Evolutionary conservation across 2,113 vertebrate genomes (phyloP), one percentile per base, ranked within the genome.

Genomic region (Syngnathus floridae): DNA sequence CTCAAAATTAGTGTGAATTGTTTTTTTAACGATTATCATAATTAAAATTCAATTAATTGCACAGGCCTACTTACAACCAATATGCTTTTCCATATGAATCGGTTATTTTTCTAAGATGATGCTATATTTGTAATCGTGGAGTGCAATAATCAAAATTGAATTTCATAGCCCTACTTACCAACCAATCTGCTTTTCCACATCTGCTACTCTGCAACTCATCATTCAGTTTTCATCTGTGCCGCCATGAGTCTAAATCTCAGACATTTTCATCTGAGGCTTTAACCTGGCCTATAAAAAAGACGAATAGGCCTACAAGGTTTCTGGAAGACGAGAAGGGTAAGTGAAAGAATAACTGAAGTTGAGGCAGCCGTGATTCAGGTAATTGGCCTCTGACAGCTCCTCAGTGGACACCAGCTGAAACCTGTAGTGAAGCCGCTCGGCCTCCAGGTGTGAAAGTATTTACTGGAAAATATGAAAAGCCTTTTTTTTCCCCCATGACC

Each of bases 331-430:
- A 62, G n/a, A 40, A 10, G 9, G 35, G 16, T 51, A 65, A 57
- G 36, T 59, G 16, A 57, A 62, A 48, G 12, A 63, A 63, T 54
- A 68, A 51, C 19, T 52, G 45, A 45, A 38, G 65, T 56, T 56
- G 5, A 66, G 35, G 36, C 22, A 38, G 16, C 43, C 43, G 16
- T 48, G 61, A 62, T 45, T 48, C 61, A 56, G 17, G 61, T 31
- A 12, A 69, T 75, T 73, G 51, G 71, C 38, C 59, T 67, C 68
- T 62, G 67, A 65, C 64, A 62, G 46, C 75, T 74, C 61, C 69
- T 71, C 40, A 41, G 69, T 38, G 60, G 69, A 78, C 66, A 69
- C 48, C 62, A 62, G 45, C 60, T 46, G 66, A 76, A 70, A 64
- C 63, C 57, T 62, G 67, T 63, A 43, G 56, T 59, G 19, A 9